Evolutionary conservation across 2,888 invertebrate genomes (phyloP).

Genomic region (Ceriagrion tenellum): DNA sequence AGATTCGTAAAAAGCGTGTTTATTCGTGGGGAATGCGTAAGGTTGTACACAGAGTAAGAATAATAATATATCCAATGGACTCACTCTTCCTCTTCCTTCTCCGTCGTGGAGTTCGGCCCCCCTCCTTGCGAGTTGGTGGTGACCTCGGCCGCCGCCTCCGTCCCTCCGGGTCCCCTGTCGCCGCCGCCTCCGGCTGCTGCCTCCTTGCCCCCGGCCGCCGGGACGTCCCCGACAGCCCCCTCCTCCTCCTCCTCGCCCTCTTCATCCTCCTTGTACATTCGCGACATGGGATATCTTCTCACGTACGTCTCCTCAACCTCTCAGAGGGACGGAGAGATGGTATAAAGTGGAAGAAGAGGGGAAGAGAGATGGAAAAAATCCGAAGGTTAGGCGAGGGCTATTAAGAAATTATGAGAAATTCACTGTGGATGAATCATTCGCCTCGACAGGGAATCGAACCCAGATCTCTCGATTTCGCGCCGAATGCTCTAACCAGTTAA

Average conservation of each 20-base stretch:
- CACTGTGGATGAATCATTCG: too few species aligned
- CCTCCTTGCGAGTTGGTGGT: background rate
- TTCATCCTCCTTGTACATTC: constrained; percentile 8
- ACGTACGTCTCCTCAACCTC: constrained; percentile 46
- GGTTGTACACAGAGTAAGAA: too few species aligned
- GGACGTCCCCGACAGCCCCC: background rate
- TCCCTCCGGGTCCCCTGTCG: background rate
- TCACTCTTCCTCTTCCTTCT: constrained; percentile 4
- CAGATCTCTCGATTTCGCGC: too few species aligned
- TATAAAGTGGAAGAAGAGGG: background rate
- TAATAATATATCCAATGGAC: background rate
- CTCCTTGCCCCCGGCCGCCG: background rate
- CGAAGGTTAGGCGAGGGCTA: too few species aligned
- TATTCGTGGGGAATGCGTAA: too few species aligned
- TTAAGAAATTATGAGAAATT: too few species aligned
- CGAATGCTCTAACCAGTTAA: too few species aligned
- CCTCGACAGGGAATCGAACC: too few species aligned
- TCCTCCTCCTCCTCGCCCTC: constrained; percentile 37
- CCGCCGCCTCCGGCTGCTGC: background rate
- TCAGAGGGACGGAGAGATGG: background rate
- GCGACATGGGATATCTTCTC: constrained; percentile 41
- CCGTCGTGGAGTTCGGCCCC: background rate
- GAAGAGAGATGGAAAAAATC: background rate
- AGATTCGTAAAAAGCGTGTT: too few species aligned
- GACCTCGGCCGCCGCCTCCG: background rate